Conservation (phyloP, 53 echinoderm and acorn worm genomes). For the Henricia sp. region DNA sequence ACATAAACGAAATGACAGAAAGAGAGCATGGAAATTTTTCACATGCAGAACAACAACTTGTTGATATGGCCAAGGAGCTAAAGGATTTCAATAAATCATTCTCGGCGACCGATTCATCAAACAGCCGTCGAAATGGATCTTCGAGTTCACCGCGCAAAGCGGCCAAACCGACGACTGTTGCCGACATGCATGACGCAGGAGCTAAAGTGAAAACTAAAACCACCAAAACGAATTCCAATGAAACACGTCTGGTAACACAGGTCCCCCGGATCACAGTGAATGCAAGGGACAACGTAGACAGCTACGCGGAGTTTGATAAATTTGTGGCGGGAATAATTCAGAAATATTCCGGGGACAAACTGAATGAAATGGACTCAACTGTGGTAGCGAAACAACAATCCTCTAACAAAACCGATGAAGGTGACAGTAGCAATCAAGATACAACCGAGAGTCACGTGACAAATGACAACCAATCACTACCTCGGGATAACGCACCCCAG, state of each 20-base stretch:
- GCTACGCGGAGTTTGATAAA: conserved; percentile 34
- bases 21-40: neutral
- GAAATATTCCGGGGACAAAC: neutral
- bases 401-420: neutral
- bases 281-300: neutral
- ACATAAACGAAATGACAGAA: conserved; percentile 22
- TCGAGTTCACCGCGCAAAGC: neutral
- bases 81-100: conserved; percentile 1
- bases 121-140: conserved; percentile 9
- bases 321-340: conserved; percentile 34
- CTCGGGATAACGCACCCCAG: neutral
- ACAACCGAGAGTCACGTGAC: neutral
- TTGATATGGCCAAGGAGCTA: conserved; percentile 26
- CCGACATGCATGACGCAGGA: neutral
- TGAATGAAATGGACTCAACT: neutral
- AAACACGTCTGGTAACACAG: neutral
- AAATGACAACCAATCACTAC: neutral
- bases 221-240: neutral
- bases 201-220: neutral
- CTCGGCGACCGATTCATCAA: neutral
- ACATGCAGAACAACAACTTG: conserved; percentile 33
- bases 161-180: neutral
- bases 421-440: neutral
- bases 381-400: neutral
- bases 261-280: neutral